These are phyloP conservation scores for Chrysogorgia sp. DNA, from an alignment of 92 coral and sea anemone species.

Conservation along the genomic window DNA sequence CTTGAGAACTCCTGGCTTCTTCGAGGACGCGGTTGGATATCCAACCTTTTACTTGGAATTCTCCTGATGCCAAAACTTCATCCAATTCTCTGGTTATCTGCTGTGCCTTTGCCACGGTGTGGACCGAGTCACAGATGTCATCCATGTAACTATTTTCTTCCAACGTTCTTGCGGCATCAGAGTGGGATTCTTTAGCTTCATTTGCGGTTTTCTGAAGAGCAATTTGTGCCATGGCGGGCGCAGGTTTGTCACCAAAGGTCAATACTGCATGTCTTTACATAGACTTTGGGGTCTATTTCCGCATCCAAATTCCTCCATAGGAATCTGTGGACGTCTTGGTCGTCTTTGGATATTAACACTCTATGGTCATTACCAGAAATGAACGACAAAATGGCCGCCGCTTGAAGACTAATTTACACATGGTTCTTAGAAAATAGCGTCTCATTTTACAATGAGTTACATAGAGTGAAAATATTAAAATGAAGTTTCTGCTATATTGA, in stretches of 20 bases:
- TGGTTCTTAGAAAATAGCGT: no score
- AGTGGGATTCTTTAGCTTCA: not conserved
- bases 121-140: conserved; percentile 51
- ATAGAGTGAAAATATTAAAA: no score
- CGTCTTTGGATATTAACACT: conserved; percentile 55
- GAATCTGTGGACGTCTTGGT: conserved; percentile 69
- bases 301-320: conserved; percentile 60
- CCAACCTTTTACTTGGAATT: conserved; percentile 53
- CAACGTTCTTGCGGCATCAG: conserved; percentile 3
- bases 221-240: conserved; percentile 32
- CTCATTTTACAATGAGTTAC: no score
- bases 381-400: no score
- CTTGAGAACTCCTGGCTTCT: no score
- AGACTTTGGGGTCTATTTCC: conserved; percentile 52
- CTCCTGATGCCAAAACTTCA: conserved; percentile 33
- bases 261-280: conserved; percentile 53
- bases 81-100: conserved; percentile 51
- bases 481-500: no score
- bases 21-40: conserved; percentile 32
- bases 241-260: conserved; percentile 70
- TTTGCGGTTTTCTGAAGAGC: conserved; percentile 37
- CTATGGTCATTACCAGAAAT: no score
- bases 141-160: conserved; percentile 57
- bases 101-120: conserved; percentile 36
- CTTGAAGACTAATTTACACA: no score